Evolutionary conservation across 2,113 vertebrate genomes (phyloP).

Genomic region (Crocuta crocuta): DNA sequence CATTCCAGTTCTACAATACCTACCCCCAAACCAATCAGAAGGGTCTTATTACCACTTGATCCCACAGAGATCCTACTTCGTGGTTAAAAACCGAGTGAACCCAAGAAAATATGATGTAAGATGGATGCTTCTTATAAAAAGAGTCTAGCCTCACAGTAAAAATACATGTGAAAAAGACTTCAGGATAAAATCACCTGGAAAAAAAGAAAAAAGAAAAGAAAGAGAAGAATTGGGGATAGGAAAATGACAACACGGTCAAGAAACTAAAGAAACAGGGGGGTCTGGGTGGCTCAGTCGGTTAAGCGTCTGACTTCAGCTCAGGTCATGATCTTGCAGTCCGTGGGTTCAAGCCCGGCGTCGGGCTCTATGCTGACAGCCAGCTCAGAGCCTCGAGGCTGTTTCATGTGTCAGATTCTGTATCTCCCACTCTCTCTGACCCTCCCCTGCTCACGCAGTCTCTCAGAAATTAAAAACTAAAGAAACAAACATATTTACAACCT

Average conservation of each 20-base stretch:
- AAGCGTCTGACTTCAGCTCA: no score
- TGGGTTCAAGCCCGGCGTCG: no score
- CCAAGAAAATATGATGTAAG: neutral
- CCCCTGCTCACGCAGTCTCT: no score
- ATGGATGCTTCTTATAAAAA: neutral
- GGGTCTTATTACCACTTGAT: neutral
- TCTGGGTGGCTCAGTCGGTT: no score
- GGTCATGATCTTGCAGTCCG: no score
- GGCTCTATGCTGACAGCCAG: no score
- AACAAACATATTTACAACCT: neutral
- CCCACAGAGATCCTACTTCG: neutral
- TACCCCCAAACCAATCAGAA: slow-evolving; percentile 32
- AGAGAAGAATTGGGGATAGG: neutral
- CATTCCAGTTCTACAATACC: slow-evolving; percentile 28
- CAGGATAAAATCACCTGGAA: neutral
- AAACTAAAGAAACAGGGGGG: neutral
- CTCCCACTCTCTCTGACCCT: no score
- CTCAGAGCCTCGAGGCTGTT: no score
- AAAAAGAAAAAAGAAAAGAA: neutral
- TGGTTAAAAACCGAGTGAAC: slow-evolving; percentile 21
- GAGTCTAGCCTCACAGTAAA: neutral
- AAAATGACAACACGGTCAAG: slow-evolving; percentile 8
- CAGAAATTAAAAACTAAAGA: neutral
- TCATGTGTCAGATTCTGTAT: no score
- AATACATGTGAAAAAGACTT: neutral